Evolutionary conservation across 2,113 vertebrate genomes (phyloP).

Genomic region (Ciconia stormi): DNA sequence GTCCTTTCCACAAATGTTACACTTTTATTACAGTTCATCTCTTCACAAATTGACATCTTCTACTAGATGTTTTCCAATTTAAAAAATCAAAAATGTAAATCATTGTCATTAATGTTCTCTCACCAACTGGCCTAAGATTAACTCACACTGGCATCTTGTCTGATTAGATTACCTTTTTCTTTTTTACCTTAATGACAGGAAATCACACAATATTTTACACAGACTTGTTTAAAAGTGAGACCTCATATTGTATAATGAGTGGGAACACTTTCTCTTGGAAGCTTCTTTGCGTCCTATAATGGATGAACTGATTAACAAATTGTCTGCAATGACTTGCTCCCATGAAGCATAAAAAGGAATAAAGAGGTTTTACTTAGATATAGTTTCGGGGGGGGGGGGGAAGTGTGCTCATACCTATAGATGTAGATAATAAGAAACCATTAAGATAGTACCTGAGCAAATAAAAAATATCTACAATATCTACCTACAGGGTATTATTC

Average conservation of each 20-base stretch:
- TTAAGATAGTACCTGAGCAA: not conserved
- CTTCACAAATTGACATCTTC: not conserved
- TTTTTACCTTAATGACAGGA: not conserved
- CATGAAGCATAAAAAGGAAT: not conserved
- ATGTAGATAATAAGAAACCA: not conserved
- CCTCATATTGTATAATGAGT: fast-evolving
- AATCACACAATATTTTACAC: not conserved
- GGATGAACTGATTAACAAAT: not conserved
- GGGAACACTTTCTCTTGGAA: not conserved
- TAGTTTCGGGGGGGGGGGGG: not conserved
- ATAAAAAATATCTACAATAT: not conserved
- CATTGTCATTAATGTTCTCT: not conserved
- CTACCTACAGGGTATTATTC: not conserved
- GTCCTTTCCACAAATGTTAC: not conserved
- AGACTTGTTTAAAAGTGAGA: not conserved
- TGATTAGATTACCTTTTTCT: not conserved
- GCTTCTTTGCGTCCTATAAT: not conserved
- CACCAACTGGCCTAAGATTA: not conserved
- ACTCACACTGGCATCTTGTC: not conserved
- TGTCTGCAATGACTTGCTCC: not conserved
- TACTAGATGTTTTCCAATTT: not conserved
- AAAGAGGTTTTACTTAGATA: not conserved
- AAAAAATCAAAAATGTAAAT: not conserved
- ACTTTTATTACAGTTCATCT: not conserved
- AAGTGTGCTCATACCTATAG: not conserved